A percentile compares a stretch with the other conserved stretches of the same genome.
phyloP scores from a whole-genome alignment of 2,113 vertebrate genomes.

The Aldabrachelys gigantea region DNA sequence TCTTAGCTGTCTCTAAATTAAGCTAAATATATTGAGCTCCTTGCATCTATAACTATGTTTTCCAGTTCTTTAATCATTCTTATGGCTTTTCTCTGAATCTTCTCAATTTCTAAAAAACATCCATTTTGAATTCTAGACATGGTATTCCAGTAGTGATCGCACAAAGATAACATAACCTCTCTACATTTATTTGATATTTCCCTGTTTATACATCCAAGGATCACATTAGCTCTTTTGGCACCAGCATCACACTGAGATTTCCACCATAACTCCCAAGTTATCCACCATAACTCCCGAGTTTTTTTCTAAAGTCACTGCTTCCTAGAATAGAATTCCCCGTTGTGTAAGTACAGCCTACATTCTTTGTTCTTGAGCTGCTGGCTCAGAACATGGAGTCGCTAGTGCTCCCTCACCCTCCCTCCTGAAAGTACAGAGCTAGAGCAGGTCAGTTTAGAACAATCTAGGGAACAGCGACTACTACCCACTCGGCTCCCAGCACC shows the following conservation, averaged over 20 bases:
- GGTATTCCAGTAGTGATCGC: no score
- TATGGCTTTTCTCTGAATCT: neutral
- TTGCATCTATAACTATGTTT: neutral
- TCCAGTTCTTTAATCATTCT: neutral
- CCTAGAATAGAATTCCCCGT: no score
- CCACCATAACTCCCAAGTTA: no score
- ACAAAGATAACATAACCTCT: no score
- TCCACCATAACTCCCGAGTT: no score
- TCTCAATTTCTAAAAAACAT: neutral
- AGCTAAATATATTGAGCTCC: neutral
- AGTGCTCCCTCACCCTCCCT: neutral
- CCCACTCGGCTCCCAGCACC: neutral
- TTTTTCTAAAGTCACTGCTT: no score
- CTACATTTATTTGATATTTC: no score
- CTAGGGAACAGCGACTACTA: neutral
- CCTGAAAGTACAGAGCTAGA: neutral
- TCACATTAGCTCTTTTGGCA: no score
- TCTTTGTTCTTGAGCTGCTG: no score
- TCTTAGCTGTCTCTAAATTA: neutral
- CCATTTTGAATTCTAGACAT: neutral
- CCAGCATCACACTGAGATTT: no score
- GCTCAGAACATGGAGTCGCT: neutral
- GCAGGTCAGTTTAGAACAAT: neutral
- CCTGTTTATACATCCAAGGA: no score
- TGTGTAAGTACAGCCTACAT: no score